These are phyloP conservation scores for Hemicrepidius hirtus DNA, from an alignment of 2,888 invertebrate genomes.

Conservation along the genomic window DNA sequence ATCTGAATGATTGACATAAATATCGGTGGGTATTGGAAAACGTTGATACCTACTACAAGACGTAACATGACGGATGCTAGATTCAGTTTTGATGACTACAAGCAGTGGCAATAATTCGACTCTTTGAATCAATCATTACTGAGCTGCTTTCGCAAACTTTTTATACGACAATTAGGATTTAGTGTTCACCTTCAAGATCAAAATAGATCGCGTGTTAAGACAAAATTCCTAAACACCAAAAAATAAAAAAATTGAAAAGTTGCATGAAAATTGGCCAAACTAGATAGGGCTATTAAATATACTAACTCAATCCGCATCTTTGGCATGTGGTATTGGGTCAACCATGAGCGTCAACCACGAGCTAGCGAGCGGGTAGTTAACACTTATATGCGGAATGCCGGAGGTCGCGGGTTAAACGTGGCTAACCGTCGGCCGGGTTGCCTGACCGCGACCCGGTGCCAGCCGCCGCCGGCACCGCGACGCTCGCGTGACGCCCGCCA, in stretches of 20 bases:
- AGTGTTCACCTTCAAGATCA: too few relatives aligned
- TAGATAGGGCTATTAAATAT: slow-evolving; percentile 49
- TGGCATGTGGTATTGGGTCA: slow-evolving; percentile 54
- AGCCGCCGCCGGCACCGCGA: slow-evolving; percentile 60
- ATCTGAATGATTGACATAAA: too few relatives aligned
- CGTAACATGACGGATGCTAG: too few relatives aligned
- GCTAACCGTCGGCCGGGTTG: slow-evolving; percentile 61
- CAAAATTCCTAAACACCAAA: too few relatives aligned
- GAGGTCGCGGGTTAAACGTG: slow-evolving; percentile 63
- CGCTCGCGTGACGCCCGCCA: slow-evolving; percentile 51
- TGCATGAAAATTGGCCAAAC: slow-evolving; percentile 24
- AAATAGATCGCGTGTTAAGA: too few relatives aligned
- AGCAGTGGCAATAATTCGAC: too few relatives aligned
- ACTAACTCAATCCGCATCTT: slow-evolving; percentile 53
- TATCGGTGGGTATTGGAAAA: too few relatives aligned
- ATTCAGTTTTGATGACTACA: too few relatives aligned
- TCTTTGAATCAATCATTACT: too few relatives aligned
- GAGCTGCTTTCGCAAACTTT: too few relatives aligned
- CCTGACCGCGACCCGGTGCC: slow-evolving; percentile 63
- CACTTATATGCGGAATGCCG: slow-evolving; percentile 64
- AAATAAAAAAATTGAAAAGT: background rate
- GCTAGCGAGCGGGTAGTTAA: slow-evolving; percentile 56
- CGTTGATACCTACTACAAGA: too few relatives aligned
- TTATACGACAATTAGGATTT: too few relatives aligned
- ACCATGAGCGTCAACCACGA: slow-evolving; percentile 54